These are phyloP conservation scores for Eptesicus fuscus DNA, from an alignment of 2,113 vertebrate genomes.

Conservation along the genomic window DNA sequence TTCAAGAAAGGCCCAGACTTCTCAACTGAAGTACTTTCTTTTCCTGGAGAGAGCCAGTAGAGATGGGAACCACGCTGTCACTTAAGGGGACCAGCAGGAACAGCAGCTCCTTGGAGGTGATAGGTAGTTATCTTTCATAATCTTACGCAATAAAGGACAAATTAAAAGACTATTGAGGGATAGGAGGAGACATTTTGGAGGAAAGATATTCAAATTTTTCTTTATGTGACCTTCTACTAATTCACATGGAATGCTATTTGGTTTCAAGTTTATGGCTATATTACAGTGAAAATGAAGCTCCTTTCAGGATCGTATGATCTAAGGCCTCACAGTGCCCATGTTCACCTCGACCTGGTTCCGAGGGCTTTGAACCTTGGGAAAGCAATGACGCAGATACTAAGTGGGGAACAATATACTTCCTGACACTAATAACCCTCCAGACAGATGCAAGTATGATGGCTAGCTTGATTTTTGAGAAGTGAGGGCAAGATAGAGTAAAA, in stretches of 20 bases:
- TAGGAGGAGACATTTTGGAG: neutral
- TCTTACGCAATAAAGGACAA: constrained; percentile 13
- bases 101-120: neutral
- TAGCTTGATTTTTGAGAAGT: neutral
- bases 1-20: neutral
- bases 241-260: neutral
- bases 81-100: neutral
- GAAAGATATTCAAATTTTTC: neutral
- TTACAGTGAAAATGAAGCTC: neutral
- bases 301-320: neutral
- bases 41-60: neutral
- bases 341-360: neutral
- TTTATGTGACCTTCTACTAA: neutral
- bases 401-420: neutral
- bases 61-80: neutral
- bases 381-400: neutral
- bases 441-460: neutral
- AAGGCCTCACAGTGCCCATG: neutral
- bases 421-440: neutral
- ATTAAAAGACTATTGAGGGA: neutral
- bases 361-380: neutral
- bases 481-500: neutral
- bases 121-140: neutral
- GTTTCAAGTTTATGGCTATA: neutral
- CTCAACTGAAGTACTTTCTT: neutral